Evolutionary conservation across 2,113 vertebrate species (phyloP).

Genomic region (Nothobranchius kuhntae): DNA sequence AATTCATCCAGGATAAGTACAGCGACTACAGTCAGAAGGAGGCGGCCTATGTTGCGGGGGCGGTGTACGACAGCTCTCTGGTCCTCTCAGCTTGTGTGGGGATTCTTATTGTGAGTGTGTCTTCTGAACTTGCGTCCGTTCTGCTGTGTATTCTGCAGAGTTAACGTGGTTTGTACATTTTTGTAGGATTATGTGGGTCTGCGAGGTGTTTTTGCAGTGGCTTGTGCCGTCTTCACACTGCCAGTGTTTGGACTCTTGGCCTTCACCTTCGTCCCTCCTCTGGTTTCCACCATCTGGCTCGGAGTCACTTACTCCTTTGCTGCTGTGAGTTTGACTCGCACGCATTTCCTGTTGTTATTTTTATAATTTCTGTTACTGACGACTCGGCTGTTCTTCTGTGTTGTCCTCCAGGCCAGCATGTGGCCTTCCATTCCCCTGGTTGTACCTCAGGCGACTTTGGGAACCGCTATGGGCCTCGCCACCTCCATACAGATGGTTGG

Average conservation of each 20-base stretch:
- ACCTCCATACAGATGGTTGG: slow-evolving; percentile 85
- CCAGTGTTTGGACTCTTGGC: slow-evolving; percentile 83
- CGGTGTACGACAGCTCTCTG: slow-evolving; percentile 81
- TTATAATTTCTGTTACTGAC: not conserved
- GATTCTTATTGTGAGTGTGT: slow-evolving; percentile 81
- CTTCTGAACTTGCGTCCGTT: not conserved
- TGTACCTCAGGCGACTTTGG: slow-evolving; percentile 82
- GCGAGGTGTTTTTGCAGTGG: slow-evolving; percentile 75
- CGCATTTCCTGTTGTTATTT: not conserved
- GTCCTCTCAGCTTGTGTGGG: slow-evolving; percentile 79
- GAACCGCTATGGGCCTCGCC: slow-evolving; percentile 83
- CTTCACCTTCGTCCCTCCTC: slow-evolving; percentile 80
- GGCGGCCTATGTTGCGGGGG: slow-evolving; percentile 78
- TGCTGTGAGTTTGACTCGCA: slow-evolving; percentile 73
- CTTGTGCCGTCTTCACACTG: slow-evolving; percentile 78
- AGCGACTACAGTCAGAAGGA: slow-evolving; percentile 81
- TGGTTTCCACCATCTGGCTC: slow-evolving; percentile 82
- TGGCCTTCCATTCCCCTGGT: slow-evolving; percentile 86
- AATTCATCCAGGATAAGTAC: slow-evolving; percentile 89
- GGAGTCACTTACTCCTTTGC: slow-evolving; percentile 85
- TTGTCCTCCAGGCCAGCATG: slow-evolving; percentile 79
- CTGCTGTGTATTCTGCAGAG: no score
- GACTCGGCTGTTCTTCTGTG: not conserved
- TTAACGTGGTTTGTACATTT: not conserved
- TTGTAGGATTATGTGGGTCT: slow-evolving; percentile 79